Conservation (phyloP, 1,140 invertebrate genomes). For the Pseudomyrmex concolor region DNA sequence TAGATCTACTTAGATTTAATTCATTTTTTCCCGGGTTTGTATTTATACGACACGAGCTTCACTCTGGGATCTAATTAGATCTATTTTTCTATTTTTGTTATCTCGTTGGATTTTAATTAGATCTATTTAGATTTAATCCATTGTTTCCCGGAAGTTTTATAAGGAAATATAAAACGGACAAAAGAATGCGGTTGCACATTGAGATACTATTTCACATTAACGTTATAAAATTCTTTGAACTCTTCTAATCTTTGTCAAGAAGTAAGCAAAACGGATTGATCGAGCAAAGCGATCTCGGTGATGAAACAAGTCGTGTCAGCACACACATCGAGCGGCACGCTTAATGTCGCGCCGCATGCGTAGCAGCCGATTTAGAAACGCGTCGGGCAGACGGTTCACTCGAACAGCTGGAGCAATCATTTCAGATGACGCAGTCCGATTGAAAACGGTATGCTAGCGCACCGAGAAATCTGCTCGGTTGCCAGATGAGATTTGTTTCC, state of each 20-base stretch:
- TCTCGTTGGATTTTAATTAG: too few species aligned
- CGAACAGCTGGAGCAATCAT: conserved; percentile 77
- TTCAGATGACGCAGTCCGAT: conserved; percentile 78
- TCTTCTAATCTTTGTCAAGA: conserved; percentile 13
- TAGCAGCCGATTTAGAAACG: conserved; percentile 50
- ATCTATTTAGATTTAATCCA: too few species aligned
- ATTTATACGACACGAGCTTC: too few species aligned
- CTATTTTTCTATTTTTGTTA: too few species aligned
- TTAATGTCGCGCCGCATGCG: conserved; percentile 16
- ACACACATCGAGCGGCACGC: conserved; percentile 1
- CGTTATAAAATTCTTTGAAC: background rate
- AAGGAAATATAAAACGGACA: too few species aligned
- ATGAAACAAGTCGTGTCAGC: conserved; percentile 22
- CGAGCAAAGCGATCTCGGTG: conserved; percentile 17
- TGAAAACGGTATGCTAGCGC: conserved; percentile 68
- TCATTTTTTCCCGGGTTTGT: too few species aligned
- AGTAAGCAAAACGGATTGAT: conserved; percentile 34
- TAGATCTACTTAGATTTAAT: too few species aligned
- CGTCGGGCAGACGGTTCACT: conserved; percentile 66
- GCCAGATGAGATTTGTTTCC: background rate
- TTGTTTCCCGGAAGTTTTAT: too few species aligned
- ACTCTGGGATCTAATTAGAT: too few species aligned
- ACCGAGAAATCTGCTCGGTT: conserved; percentile 44
- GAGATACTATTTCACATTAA: background rate
- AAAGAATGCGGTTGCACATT: too few species aligned